Conservation (phyloP, 2,797 vertebrate species). For the Gallinago nigripennis region DNA sequence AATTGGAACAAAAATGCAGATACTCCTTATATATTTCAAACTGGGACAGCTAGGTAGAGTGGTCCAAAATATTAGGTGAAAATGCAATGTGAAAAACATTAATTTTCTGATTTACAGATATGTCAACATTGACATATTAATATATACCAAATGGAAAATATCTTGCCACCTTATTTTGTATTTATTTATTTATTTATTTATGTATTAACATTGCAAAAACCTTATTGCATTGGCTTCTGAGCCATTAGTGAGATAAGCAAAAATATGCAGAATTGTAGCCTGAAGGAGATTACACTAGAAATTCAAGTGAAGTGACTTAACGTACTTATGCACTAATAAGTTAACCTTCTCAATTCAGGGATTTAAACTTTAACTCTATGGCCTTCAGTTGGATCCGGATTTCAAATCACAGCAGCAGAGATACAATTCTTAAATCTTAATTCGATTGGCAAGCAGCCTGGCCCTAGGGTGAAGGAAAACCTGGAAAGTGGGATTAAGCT, state of each 20-base stretch:
- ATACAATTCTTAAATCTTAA: conserved; percentile 68
- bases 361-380: conserved; percentile 64
- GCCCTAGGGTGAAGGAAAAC: conserved; percentile 15
- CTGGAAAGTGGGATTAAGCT: background rate
- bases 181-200: background rate
- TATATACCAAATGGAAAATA: conserved; percentile 22
- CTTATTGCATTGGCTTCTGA: conserved; percentile 41
- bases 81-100: background rate
- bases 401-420: conserved; percentile 38
- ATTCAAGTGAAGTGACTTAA: conserved; percentile 64
- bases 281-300: conserved; percentile 65
- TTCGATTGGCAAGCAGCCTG: conserved; percentile 47
- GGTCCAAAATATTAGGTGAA: background rate
- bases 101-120: conserved; percentile 9
- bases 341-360: conserved; percentile 42
- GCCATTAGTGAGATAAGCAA: conserved; percentile 64
- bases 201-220: background rate
- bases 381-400: conserved; percentile 36
- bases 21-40: background rate
- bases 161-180: background rate
- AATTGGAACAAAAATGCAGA: background rate
- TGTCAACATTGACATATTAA: conserved; percentile 1
- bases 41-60: background rate
- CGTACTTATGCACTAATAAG: conserved; percentile 54
- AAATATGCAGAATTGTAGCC: conserved; percentile 73